Evolutionary conservation across 2,888 invertebrate genomes (phyloP).

Genomic region (Cantharis rufa): DNA sequence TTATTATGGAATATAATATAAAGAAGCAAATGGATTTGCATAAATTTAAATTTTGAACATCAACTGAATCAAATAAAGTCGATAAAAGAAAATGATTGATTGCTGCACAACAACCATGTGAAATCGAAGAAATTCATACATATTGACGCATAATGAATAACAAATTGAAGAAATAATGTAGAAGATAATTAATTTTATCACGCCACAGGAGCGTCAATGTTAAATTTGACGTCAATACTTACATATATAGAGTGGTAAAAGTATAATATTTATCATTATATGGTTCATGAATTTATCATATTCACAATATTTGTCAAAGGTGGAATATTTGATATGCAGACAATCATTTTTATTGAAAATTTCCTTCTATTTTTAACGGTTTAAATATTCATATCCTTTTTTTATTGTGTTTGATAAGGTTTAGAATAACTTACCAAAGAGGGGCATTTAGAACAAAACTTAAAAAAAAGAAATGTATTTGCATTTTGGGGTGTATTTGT

Average conservation of each 20-base stretch:
- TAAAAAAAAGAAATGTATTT: too few species aligned
- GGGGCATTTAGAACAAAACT: too few species aligned
- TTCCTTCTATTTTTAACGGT: not conserved
- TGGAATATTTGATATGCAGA: not conserved
- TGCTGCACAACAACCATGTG: not conserved
- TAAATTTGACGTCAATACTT: constrained; percentile 18
- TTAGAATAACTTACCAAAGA: not conserved
- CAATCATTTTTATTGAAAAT: not conserved
- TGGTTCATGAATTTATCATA: constrained; percentile 10
- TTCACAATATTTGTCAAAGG: not conserved
- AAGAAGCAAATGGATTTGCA: not conserved
- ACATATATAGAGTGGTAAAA: constrained; percentile 18
- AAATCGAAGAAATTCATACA: not conserved
- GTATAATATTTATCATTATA: constrained; percentile 11
- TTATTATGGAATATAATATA: too few species aligned
- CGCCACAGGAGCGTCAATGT: constrained; percentile 24
- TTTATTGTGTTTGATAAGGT: not conserved
- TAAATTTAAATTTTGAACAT: not conserved
- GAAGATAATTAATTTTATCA: constrained; percentile 20
- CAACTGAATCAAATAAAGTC: not conserved
- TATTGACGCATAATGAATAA: constrained; percentile 5
- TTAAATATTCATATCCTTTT: not conserved
- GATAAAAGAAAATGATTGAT: not conserved
- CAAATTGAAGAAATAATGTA: constrained; percentile 7
- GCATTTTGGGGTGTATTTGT: too few species aligned